phyloP scores from a whole-genome alignment of 1,140 invertebrate species.

The Cardiocondyla obscurior region DNA sequence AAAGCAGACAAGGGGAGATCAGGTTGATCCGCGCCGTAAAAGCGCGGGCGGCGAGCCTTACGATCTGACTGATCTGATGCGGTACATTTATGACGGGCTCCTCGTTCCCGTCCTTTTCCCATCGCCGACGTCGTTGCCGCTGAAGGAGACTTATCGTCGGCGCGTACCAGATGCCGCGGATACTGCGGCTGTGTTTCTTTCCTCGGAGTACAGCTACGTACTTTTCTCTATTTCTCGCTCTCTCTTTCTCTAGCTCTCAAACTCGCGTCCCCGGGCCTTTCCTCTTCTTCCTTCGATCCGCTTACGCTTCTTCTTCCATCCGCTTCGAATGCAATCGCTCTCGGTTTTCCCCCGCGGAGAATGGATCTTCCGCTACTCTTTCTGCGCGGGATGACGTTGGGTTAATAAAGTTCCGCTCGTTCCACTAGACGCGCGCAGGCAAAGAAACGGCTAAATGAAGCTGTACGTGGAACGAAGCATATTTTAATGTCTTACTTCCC shows the following conservation, averaged over 20 bases:
- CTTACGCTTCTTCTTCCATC: constrained; percentile 9
- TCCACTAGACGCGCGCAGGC: constrained; percentile 35
- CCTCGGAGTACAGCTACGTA: constrained; percentile 13
- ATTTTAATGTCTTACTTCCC: constrained; percentile 73
- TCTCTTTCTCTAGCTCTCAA: background rate
- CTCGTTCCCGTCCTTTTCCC: constrained; percentile 22
- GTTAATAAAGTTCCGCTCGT: constrained; percentile 72
- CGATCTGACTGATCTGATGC: constrained; percentile 60
- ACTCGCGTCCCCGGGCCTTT: constrained; percentile 21
- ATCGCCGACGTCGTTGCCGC: constrained; percentile 44
- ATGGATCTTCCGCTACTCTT: constrained; percentile 48
- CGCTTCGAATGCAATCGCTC: constrained; percentile 46
- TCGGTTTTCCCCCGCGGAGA: constrained; percentile 19
- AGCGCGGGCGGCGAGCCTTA: constrained; percentile 58
- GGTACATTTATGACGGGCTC: constrained; percentile 58
- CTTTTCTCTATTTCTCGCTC: background rate
- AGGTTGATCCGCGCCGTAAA: constrained; percentile 54
- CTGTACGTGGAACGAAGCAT: constrained; percentile 71
- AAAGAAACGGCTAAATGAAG: constrained; percentile 72
- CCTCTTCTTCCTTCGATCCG: background rate
- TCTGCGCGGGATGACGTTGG: constrained; percentile 53
- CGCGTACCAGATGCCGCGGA: constrained; percentile 61
- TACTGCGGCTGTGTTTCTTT: constrained; percentile 58
- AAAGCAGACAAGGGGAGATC: constrained; percentile 55
- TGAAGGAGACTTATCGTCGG: constrained; percentile 51